These are phyloP conservation scores for Cryptomyrus ogoouensis DNA, from an alignment of 2,113 vertebrate species.

Conservation along the genomic window DNA sequence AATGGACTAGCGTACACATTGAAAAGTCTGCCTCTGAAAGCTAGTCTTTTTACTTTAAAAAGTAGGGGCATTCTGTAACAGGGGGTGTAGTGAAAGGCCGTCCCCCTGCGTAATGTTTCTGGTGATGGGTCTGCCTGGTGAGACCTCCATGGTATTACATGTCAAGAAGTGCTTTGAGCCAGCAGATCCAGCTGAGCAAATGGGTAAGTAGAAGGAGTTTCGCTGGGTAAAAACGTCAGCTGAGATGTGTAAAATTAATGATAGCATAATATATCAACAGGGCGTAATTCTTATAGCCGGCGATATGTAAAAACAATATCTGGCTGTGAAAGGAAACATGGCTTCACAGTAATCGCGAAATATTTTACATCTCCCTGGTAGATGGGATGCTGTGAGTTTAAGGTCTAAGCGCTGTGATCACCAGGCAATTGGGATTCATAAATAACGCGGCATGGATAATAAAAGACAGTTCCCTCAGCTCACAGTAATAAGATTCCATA, in stretches of 20 bases:
- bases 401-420: neutral
- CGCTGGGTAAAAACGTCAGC: neutral
- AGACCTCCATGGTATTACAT: neutral
- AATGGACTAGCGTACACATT: neutral
- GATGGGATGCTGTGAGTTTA: neutral
- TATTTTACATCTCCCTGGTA: neutral
- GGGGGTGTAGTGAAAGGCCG: neutral
- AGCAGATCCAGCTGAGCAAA: neutral
- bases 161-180: neutral
- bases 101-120: neutral
- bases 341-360: neutral
- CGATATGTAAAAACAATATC: neutral
- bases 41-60: neutral
- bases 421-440: neutral
- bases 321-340: neutral
- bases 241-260: neutral
- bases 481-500: neutral
- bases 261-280: neutral
- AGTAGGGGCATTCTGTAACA: neutral
- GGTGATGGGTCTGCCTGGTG: neutral
- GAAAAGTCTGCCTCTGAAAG: neutral
- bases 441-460: neutral
- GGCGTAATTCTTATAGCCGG: neutral
- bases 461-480: neutral
- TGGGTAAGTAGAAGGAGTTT: neutral